Evolutionary conservation across 1,140 invertebrate genomes (phyloP).

Genomic region (Scaptomyza hsui): DNA sequence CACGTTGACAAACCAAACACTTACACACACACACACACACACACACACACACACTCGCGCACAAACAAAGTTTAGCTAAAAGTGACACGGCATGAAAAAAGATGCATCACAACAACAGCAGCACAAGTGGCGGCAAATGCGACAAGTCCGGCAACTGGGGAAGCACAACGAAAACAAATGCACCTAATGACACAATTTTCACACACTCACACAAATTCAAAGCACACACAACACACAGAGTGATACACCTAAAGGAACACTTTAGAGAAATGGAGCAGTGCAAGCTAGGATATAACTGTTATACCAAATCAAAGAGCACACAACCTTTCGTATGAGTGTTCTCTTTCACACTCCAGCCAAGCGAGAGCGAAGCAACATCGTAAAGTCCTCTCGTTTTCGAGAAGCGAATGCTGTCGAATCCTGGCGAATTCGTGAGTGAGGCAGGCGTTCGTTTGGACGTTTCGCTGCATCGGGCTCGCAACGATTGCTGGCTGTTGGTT

Average conservation of each 20-base stretch:
- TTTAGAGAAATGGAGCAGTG: constrained; percentile 41
- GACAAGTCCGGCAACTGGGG: constrained; percentile 33
- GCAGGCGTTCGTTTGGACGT: constrained; percentile 1
- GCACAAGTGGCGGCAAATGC: constrained; percentile 49
- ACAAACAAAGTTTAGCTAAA: constrained; percentile 43
- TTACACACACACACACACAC: constrained; percentile 13
- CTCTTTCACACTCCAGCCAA: constrained; percentile 17
- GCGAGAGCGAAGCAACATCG: constrained; percentile 12
- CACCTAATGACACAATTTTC: constrained; percentile 82
- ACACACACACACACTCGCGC: constrained; percentile 20
- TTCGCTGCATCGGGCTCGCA: constrained; percentile 28
- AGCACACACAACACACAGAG: constrained; percentile 10
- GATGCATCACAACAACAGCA: constrained; percentile 60
- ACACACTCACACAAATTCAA: constrained; percentile 44
- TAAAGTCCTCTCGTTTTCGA: constrained; percentile 36
- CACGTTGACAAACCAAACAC: constrained; percentile 38
- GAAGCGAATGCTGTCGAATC: constrained; percentile 11
- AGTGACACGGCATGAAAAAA: constrained; percentile 71
- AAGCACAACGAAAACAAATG: constrained; percentile 79
- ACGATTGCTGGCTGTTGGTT: neutral
- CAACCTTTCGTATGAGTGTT: constrained; percentile 19
- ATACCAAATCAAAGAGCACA: constrained; percentile 58
- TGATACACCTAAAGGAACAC: constrained; percentile 9
- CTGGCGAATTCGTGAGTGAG: constrained; percentile 49
- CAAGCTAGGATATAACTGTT: constrained; percentile 55